Conservation (phyloP, 2,888 invertebrate genomes). For the Leptodirus hochenwartii region DNA sequence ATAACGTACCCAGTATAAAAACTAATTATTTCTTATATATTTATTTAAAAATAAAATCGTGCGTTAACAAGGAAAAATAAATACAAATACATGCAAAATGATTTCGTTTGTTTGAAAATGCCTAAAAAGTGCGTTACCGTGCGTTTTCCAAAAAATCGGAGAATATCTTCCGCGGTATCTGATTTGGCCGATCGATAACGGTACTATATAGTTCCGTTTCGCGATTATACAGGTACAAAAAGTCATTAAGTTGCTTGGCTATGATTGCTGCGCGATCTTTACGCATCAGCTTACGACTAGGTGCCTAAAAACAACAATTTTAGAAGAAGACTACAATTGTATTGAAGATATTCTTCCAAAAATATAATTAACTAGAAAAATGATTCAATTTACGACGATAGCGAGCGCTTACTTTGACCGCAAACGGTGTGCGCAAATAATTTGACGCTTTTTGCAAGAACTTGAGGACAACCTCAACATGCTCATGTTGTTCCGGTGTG, state of each 20-base stretch:
- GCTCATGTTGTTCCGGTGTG: conserved; percentile 33
- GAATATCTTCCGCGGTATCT: conserved; percentile 34
- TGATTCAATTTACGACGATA: conserved; percentile 1
- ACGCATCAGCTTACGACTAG: conserved; percentile 50
- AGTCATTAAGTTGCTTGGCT: conserved; percentile 69
- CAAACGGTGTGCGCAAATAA: conserved; percentile 50
- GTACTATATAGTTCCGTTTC: conserved; percentile 66
- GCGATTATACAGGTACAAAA: conserved; percentile 63
- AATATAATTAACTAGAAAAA: neutral
- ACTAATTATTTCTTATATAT: conserved; percentile 3
- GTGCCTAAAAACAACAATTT: conserved; percentile 32
- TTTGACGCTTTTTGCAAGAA: conserved; percentile 58
- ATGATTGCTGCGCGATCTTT: conserved; percentile 72
- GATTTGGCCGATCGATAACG: conserved; percentile 44
- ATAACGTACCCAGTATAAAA: neutral
- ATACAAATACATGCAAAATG: neutral
- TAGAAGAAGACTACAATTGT: conserved; percentile 3
- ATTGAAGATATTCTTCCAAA: neutral
- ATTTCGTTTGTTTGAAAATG: conserved; percentile 2
- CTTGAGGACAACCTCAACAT: conserved; percentile 50
- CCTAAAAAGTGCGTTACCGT: conserved; percentile 24
- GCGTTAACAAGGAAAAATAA: neutral
- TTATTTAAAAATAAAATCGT: conserved; percentile 1
- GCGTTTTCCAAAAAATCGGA: conserved; percentile 41
- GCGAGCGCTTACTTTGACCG: conserved; percentile 33